phyloP scores from a whole-genome alignment of 2,888 invertebrate species.

The Cloeon dipterum region DNA sequence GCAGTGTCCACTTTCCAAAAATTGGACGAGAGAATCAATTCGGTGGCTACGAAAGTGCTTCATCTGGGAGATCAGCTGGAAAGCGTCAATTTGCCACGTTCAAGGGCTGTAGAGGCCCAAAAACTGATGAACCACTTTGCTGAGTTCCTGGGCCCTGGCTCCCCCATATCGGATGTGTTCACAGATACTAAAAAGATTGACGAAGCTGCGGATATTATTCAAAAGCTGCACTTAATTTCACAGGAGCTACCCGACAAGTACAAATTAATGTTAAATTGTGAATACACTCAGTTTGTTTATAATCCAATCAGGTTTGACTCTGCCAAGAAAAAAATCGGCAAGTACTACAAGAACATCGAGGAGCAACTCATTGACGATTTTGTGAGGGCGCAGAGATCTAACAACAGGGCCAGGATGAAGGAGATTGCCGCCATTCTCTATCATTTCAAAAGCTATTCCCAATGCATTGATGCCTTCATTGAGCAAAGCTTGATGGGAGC shows the following conservation, averaged over 20 bases:
- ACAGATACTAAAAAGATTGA: slow-evolving; percentile 53
- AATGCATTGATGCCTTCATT: slow-evolving; percentile 91
- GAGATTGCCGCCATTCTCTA: slow-evolving; percentile 76
- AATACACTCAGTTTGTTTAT: background rate
- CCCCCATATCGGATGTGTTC: slow-evolving; percentile 65
- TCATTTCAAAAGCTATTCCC: slow-evolving; percentile 90
- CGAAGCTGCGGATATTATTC: slow-evolving; percentile 92
- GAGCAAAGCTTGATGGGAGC: slow-evolving; percentile 87
- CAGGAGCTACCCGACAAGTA: slow-evolving; percentile 82
- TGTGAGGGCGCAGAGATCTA: slow-evolving; percentile 63
- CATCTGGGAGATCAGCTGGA: slow-evolving; percentile 98
- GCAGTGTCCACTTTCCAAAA: slow-evolving; percentile 77
- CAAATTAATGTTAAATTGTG: background rate
- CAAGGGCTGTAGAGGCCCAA: slow-evolving; percentile 85
- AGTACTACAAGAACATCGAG: slow-evolving; percentile 79
- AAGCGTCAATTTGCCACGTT: slow-evolving; percentile 83
- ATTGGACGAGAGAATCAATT: slow-evolving; percentile 85
- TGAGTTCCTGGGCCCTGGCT: slow-evolving; percentile 72
- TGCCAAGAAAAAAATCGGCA: slow-evolving; percentile 63
- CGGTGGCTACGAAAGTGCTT: slow-evolving; percentile 90
- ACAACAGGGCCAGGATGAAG: slow-evolving; percentile 75
- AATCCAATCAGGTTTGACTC: slow-evolving; percentile 35
- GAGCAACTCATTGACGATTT: slow-evolving; percentile 83
- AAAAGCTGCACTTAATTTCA: slow-evolving; percentile 84
- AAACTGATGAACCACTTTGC: slow-evolving; percentile 77